phyloP scores from a whole-genome alignment of 2,113 vertebrate genomes.

The Acanthisitta chloris region DNA sequence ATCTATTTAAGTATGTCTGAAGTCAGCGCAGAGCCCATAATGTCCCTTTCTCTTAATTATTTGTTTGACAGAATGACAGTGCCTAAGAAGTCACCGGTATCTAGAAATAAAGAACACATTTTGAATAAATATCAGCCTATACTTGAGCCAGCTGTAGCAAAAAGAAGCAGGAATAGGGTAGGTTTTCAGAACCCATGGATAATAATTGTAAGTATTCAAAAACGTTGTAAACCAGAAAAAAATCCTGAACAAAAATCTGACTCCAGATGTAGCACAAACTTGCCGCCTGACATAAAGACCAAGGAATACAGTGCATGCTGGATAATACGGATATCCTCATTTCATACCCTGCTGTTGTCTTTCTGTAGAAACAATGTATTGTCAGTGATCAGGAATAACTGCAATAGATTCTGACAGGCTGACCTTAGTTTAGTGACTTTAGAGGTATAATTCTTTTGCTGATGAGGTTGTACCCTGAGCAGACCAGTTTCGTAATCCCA shows the following conservation, averaged over 20 bases:
- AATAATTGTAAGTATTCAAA: not conserved
- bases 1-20: not conserved
- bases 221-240: not conserved
- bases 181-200: not conserved
- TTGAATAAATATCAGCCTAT: not conserved
- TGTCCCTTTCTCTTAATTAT: not conserved
- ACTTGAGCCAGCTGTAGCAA: not conserved
- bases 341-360: accelerated
- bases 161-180: not conserved
- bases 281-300: not conserved
- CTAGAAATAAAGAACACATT: not conserved
- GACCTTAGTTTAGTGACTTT: not conserved
- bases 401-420: not conserved
- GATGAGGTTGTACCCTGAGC: not conserved
- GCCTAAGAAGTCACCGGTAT: not conserved
- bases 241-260: not conserved
- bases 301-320: not conserved
- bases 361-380: not conserved
- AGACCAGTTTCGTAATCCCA: not conserved
- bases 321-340: not conserved
- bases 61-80: not conserved
- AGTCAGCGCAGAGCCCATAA: not conserved
- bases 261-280: not conserved
- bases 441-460: not conserved
- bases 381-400: not conserved